phyloP scores from a whole-genome alignment of 2,797 vertebrate species.

The Remorina albescens region DNA sequence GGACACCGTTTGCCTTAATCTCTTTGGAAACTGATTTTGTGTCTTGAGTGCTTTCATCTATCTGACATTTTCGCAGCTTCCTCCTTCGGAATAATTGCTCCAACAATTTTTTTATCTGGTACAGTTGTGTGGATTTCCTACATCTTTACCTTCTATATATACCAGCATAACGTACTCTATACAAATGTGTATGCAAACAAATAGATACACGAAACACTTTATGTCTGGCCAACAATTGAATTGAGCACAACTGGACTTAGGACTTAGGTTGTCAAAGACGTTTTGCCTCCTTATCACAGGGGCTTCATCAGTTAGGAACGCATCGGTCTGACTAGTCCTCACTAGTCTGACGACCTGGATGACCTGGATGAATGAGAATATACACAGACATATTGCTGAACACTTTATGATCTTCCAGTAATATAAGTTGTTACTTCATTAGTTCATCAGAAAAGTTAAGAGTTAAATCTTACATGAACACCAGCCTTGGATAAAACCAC shows the following conservation, averaged over 20 bases:
- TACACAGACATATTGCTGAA: too few relatives aligned
- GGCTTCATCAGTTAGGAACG: too few relatives aligned
- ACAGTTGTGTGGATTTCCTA: neutral
- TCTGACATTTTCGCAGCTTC: conserved; percentile 19
- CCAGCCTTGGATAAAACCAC: neutral
- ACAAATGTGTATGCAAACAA: neutral
- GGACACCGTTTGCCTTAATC: conserved; percentile 29
- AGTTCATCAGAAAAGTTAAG: neutral
- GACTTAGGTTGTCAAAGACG: too few relatives aligned
- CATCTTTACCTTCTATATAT: neutral
- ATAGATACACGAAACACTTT: too few relatives aligned
- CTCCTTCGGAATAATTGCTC: neutral
- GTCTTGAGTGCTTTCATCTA: conserved; percentile 24
- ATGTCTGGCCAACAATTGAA: too few relatives aligned
- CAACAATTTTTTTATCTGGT: neutral
- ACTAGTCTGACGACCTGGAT: too few relatives aligned
- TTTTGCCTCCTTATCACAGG: too few relatives aligned
- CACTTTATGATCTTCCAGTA: neutral
- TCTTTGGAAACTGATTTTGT: conserved; percentile 21
- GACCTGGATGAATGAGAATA: too few relatives aligned
- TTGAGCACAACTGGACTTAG: too few relatives aligned
- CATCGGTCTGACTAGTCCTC: too few relatives aligned
- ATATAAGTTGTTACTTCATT: neutral
- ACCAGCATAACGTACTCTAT: neutral
- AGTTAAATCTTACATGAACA: neutral